phyloP scores from a whole-genome alignment of 2,113 vertebrate species.

The Gopherus evgoodei region DNA sequence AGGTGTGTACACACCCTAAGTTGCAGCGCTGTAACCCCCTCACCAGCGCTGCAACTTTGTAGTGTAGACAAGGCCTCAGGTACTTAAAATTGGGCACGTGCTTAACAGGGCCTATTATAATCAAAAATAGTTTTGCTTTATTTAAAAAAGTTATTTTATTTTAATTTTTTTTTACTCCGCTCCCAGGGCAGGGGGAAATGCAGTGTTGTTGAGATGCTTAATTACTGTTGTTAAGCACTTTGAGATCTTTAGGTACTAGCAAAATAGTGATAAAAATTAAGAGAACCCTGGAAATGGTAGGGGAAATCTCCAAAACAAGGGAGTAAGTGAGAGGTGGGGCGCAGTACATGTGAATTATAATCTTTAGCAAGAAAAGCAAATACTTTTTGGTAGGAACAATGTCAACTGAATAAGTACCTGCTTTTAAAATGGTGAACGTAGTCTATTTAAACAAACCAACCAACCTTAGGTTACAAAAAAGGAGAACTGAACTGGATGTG shows the following conservation, averaged over 20 bases:
- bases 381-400: too few relatives aligned
- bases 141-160: neutral
- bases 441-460: neutral
- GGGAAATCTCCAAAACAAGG: neutral
- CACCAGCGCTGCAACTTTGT: too few relatives aligned
- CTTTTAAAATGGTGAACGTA: neutral
- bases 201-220: neutral
- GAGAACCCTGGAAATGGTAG: neutral
- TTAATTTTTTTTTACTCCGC: too few relatives aligned
- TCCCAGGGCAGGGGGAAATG: neutral
- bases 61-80: too few relatives aligned
- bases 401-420: neutral
- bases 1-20: too few relatives aligned
- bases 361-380: neutral
- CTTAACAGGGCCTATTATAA: neutral
- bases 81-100: neutral
- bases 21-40: too few relatives aligned
- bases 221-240: neutral
- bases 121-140: neutral
- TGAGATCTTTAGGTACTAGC: neutral
- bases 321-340: neutral
- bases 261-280: neutral
- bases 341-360: neutral
- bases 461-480: neutral
- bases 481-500: neutral